These are phyloP conservation scores for Atta cephalotes DNA, from an alignment of 1,140 invertebrate genomes.

Conservation along the genomic window DNA sequence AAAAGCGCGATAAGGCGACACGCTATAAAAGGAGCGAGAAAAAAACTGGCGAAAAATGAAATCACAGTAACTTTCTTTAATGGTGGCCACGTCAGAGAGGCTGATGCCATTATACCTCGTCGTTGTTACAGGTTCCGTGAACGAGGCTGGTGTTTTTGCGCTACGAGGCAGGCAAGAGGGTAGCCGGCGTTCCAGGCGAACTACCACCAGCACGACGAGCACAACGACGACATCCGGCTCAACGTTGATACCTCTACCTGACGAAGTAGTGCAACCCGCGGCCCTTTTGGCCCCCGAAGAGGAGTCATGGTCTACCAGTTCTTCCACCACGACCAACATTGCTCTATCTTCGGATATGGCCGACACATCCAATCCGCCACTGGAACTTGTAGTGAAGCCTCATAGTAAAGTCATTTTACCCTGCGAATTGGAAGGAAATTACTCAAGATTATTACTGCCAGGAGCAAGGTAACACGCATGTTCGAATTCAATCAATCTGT, in stretches of 20 bases:
- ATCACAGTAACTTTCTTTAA: slow-evolving; percentile 50
- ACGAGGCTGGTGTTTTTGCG: slow-evolving; percentile 83
- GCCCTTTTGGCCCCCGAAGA: slow-evolving; percentile 82
- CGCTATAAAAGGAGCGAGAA: neutral
- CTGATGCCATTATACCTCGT: slow-evolving; percentile 26
- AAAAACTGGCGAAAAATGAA: slow-evolving; percentile 22
- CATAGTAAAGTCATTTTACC: slow-evolving; percentile 83
- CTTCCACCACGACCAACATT: slow-evolving; percentile 77
- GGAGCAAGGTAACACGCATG: slow-evolving; percentile 77
- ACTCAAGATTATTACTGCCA: slow-evolving; percentile 81
- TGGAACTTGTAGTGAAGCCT: slow-evolving; percentile 83
- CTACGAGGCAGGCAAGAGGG: slow-evolving; percentile 83
- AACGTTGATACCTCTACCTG: slow-evolving; percentile 72
- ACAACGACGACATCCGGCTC: slow-evolving; percentile 76
- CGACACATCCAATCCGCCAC: slow-evolving; percentile 77
- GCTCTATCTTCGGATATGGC: slow-evolving; percentile 68
- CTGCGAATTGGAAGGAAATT: slow-evolving; percentile 84
- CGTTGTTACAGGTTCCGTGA: slow-evolving; percentile 81
- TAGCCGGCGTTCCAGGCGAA: slow-evolving; percentile 80
- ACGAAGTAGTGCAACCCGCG: slow-evolving; percentile 82
- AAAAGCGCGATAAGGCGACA: neutral
- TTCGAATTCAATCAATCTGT: neutral
- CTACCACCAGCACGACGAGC: slow-evolving; percentile 73
- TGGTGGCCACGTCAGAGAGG: neutral
- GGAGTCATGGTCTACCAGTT: slow-evolving; percentile 81